phyloP scores from a whole-genome alignment of 2,113 vertebrate species.

The Protobothrops mucrosquamatus region DNA sequence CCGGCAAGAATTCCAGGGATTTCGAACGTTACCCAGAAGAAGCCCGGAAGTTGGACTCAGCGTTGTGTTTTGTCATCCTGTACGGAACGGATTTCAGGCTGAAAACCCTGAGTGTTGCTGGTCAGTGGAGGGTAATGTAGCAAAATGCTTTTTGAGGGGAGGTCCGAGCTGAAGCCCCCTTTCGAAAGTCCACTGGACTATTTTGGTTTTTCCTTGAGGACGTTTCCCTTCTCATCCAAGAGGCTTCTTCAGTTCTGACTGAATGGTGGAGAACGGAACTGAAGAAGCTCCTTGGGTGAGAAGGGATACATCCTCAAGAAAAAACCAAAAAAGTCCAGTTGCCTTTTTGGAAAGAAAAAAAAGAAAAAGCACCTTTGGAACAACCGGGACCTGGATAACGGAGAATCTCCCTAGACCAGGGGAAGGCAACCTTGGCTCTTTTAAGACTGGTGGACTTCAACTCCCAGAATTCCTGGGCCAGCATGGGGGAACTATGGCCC shows the following conservation, averaged over 20 bases:
- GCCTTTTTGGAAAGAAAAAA: not conserved
- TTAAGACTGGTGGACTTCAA: too few species aligned
- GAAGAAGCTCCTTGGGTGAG: not conserved
- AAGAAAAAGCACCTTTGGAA: too few species aligned
- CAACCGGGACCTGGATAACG: not conserved
- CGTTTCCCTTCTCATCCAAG: too few species aligned
- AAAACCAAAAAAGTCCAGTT: not conserved
- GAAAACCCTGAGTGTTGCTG: conserved; percentile 77
- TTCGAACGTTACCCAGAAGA: conserved; percentile 86
- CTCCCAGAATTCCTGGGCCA: too few species aligned
- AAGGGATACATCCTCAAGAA: not conserved
- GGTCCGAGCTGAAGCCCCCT: not conserved
- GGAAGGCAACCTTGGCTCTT: too few species aligned
- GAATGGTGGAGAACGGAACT: not conserved
- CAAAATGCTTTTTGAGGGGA: not conserved
- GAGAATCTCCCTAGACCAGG: not conserved
- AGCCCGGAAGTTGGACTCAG: conserved; percentile 77
- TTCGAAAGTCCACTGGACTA: too few species aligned
- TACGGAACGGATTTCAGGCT: conserved; percentile 84
- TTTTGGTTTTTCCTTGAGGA: too few species aligned
- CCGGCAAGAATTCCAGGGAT: conserved; percentile 82
- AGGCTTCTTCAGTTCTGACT: not conserved
- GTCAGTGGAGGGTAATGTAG: conserved; percentile 56
- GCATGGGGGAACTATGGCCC: too few species aligned
- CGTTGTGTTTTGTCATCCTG: conserved; percentile 84